These are phyloP conservation scores for Thalassarche chlororhynchos DNA, from an alignment of 2,113 vertebrate genomes.

Conservation along the genomic window DNA sequence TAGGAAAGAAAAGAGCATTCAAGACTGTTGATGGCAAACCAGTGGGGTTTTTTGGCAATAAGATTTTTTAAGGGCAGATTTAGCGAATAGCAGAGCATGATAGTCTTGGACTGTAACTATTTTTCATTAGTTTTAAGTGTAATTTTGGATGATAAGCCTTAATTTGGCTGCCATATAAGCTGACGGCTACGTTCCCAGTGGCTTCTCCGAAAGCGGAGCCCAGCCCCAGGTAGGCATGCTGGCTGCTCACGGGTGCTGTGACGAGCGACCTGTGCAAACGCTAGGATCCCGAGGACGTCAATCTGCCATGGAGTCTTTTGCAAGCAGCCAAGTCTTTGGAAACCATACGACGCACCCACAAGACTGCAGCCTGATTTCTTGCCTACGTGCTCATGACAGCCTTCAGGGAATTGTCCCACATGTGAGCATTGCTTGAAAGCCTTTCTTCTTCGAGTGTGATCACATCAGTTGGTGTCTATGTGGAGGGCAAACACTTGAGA, in stretches of 20 bases:
- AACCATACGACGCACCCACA: fast-evolving
- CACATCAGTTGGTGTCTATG: fast-evolving
- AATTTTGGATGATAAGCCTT: background rate
- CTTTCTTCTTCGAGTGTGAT: background rate
- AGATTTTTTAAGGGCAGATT: background rate
- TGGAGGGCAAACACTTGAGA: background rate
- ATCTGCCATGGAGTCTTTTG: background rate
- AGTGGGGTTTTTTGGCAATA: fast-evolving
- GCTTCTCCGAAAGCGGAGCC: fast-evolving
- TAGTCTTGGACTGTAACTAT: background rate
- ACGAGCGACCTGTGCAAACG: background rate
- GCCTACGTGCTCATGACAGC: fast-evolving
- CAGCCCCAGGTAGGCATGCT: fast-evolving
- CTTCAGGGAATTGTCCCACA: background rate
- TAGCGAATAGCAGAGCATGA: background rate
- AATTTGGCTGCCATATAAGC: background rate
- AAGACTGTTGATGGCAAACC: background rate
- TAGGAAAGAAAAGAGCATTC: background rate
- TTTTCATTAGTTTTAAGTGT: background rate
- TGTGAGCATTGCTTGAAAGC: fast-evolving
- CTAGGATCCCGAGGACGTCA: fast-evolving
- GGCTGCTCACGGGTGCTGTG: fast-evolving
- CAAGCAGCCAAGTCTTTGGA: background rate
- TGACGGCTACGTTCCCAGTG: background rate
- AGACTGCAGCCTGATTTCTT: background rate